Base-by-base conservation (phyloP, 2,888 invertebrate species). In the Nomada goodeniana region DNA sequence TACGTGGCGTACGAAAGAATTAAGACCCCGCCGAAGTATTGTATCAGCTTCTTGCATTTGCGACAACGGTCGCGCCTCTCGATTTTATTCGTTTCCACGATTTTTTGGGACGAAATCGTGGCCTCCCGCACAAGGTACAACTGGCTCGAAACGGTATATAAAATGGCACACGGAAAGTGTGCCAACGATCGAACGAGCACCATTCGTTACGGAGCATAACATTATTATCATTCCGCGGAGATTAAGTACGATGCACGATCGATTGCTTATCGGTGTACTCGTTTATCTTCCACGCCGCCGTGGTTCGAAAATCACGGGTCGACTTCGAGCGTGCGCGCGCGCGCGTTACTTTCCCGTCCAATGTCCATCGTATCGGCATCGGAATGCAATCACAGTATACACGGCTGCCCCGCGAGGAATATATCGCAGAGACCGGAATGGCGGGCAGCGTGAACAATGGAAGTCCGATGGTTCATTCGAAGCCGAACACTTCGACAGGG, bases 211-310 rank as follows among this genome's bases (percentile, higher is more conserved):
- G 3, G 26, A 61, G n/a, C 26, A 57, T 18, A 36, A 36, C 5
- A 36, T 36, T 10, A 52, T 73, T 77, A 77, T 73, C 73, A 15
- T 3, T 1, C 15, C 3, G n/a, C 26, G 36, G n/a, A 61, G 74
- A 78, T 74, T 78, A 78, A 52, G 23, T 67, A 18, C 9, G 64
- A 50, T 64, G 76, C 64, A 20, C 76, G 77, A 78, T 78, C 74
- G 61, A 74, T 78, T 67, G 15, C 11, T 74, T 78, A 78, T 74
- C 77, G 44, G 7, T 18, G 53, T 3, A n/a, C 15, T 18, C 15
- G 44, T 59, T 65, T 53, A 59, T 73, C 23, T 29, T 23, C 23
- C 11, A 3, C 18, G n/a, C 7, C 20, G 20, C 20, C 10, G 10
- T 10, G 18, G 36, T 29, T 57, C 47, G n/a, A 26, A 52, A 64